Percentiles rank a stretch among this genome's conserved stretches.
These are phyloP conservation scores for Eulacestoma nigropectus DNA, from an alignment of 2,113 vertebrate species.

Conservation along the genomic window DNA sequence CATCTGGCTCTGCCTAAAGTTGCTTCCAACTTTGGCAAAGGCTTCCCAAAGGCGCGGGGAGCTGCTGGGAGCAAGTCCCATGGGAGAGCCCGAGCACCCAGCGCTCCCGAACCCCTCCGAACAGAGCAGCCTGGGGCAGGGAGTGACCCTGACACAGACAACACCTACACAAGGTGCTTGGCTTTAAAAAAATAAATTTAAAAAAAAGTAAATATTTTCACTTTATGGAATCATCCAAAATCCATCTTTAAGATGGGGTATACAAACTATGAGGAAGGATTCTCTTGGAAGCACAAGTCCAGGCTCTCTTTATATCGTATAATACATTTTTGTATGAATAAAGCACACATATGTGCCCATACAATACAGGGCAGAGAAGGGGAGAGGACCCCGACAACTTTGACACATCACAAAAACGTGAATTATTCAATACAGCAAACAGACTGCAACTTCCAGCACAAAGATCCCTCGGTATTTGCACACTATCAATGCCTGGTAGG, in stretches of 20 bases:
- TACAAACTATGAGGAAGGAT: background rate
- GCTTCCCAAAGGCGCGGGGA: constrained; percentile 51
- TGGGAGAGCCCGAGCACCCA: background rate
- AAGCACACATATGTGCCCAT: background rate
- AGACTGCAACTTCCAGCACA: background rate
- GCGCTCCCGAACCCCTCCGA: background rate
- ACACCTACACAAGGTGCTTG: fast-evolving
- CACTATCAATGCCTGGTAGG: background rate
- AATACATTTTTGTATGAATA: background rate
- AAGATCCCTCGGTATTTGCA: background rate
- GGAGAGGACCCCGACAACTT: background rate
- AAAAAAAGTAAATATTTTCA: background rate
- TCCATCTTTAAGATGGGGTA: background rate
- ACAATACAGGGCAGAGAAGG: background rate
- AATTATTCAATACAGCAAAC: background rate
- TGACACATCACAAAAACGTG: background rate
- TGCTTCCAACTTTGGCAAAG: constrained; percentile 64
- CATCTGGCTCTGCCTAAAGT: constrained; percentile 70
- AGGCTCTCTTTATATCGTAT: fast-evolving
- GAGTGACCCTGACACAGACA: background rate
- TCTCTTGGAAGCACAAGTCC: background rate
- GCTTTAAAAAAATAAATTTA: background rate
- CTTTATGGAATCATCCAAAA: background rate
- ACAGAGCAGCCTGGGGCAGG: background rate
- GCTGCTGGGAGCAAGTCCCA: constrained; percentile 38